Evolutionary conservation across 2,888 invertebrate genomes (phyloP), one percentile per base, ranked within the genome.

Genomic region (Argyresthia albistria): DNA sequence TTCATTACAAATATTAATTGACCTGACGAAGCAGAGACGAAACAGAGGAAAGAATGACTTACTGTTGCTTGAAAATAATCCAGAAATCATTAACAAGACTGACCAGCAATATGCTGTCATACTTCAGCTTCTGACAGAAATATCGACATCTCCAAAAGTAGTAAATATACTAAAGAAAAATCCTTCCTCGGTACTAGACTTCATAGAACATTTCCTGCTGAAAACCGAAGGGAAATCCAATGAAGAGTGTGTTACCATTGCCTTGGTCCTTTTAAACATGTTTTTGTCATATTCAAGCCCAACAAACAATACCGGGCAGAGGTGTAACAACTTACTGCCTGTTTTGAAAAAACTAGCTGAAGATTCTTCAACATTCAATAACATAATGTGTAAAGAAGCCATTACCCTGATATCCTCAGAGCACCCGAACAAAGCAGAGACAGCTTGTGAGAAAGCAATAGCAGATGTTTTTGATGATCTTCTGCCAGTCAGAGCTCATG

Each of bases 401-500:
- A 57, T 83, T 16, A 66, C 73, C 12, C 56, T 78, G 12, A 70
- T 86, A 53, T 60, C 59, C 54, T 63, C 66, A 54, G 70, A 70
- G 39, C 59, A 58, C 51, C 55, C 60, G 10, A 54, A 63, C 35
- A 60, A 66, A 56, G 56, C 59, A 2, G 65, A 75, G 11, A 72
- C 88, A 51, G 76, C 86, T 46, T 91, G 90, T 64, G 89, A 90
- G 55, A 86, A 89, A 62, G 94, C 93, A 0, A 68, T 95, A 53
- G 74, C 88, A 51, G 91, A 95, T 71, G 80, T 93, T 15, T 90
- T 90, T 64, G 93, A 95, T 80, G 88, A 91, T 35, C 69, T 94
- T 54, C 72, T 96, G 48, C 96, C 96, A n/a, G 91, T 93, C 0
- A 89, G 93, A 69, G 96, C 93, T 10, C 96, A 96, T 77, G 96